phyloP scores from a whole-genome alignment of 2,797 vertebrate species.

The Sebastes baramenuke region DNA sequence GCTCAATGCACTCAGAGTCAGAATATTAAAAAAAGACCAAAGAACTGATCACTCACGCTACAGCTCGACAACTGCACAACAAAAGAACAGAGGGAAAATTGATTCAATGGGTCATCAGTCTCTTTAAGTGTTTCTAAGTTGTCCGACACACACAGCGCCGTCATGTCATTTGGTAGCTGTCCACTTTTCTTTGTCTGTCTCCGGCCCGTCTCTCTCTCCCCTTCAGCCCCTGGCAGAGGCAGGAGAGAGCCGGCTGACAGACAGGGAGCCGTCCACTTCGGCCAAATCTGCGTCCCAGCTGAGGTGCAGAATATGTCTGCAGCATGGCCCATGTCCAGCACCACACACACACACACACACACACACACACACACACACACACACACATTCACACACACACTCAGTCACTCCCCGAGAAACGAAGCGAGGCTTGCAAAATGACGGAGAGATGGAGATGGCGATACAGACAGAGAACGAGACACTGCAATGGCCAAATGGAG shows the following conservation, averaged over 20 bases:
- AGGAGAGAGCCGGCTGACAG: constrained; percentile 7
- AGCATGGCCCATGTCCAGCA: constrained; percentile 56
- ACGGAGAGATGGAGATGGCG: constrained; percentile 11
- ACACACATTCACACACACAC: constrained; percentile 32
- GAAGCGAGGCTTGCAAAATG: constrained; percentile 18
- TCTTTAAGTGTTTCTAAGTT: constrained; percentile 2
- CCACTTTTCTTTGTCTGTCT: constrained; percentile 9
- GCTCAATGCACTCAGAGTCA: constrained; percentile 35
- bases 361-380: constrained; percentile 28
- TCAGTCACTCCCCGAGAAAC: background rate
- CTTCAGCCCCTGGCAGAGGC: constrained; percentile 11
- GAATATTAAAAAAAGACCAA: constrained; percentile 48
- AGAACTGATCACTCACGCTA: constrained; percentile 30
- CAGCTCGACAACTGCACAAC: constrained; percentile 28
- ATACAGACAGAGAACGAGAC: background rate
- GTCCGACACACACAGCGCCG: background rate
- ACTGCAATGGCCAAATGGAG: constrained; percentile 1
- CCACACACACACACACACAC: constrained; percentile 33
- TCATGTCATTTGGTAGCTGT: constrained; percentile 6
- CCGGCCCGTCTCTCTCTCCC: background rate
- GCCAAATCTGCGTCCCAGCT: constrained; percentile 43
- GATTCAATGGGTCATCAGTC: background rate
- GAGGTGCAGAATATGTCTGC: constrained; percentile 61
- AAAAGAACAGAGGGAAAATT: background rate
- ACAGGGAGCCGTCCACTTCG: background rate